These are phyloP conservation scores for Protobothrops mucrosquamatus DNA, from an alignment of 2,113 vertebrate genomes.

Conservation along the genomic window DNA sequence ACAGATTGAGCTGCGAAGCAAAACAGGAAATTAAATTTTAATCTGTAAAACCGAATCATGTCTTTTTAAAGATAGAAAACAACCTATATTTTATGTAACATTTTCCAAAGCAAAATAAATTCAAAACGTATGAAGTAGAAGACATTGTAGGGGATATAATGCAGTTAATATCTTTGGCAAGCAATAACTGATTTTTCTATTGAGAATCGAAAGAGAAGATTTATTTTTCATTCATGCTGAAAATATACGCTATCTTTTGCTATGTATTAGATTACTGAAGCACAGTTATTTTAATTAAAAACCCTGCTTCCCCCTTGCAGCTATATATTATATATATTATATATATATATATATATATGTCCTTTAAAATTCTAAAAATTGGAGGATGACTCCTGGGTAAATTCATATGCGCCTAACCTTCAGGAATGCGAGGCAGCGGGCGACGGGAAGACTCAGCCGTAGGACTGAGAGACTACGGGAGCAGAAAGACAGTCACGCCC, in stretches of 20 bases:
- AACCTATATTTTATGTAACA: neutral
- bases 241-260: neutral
- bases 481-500: too few species aligned
- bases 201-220: neutral
- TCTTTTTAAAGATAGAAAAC: neutral
- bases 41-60: slow-evolving; percentile 17
- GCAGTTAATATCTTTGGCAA: neutral
- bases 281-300: neutral
- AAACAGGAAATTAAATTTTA: slow-evolving; percentile 42
- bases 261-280: neutral
- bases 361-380: too few species aligned
- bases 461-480: too few species aligned
- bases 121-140: neutral
- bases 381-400: too few species aligned
- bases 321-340: too few species aligned
- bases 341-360: too few species aligned
- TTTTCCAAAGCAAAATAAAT: slow-evolving; percentile 13
- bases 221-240: neutral
- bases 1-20: neutral
- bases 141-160: neutral
- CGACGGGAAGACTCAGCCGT: too few species aligned
- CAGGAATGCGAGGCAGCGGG: too few species aligned
- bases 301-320: neutral
- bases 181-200: neutral
- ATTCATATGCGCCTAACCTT: too few species aligned